A percentile compares a stretch with the other conserved stretches of the same genome.
Evolutionary conservation across 2,797 vertebrate genomes (phyloP).

Genomic region (Alosa sapidissima): DNA sequence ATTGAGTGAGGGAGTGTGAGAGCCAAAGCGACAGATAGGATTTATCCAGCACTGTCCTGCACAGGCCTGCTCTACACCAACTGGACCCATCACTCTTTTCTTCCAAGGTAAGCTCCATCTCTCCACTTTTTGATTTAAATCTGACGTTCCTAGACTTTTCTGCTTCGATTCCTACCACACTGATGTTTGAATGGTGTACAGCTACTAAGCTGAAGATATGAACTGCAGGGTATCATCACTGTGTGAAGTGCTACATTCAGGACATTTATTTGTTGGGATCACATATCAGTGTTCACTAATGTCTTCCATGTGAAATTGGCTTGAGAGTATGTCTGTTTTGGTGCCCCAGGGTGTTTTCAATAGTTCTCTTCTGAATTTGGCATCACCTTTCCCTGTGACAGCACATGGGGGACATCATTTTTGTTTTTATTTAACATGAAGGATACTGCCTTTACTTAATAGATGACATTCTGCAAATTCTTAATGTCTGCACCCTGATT

Average conservation of each 20-base stretch:
- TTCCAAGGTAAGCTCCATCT: not conserved
- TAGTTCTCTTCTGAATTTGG: not conserved
- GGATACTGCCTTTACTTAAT: not conserved
- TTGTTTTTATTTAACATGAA: not conserved
- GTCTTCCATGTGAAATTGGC: not conserved
- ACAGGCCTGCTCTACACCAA: not conserved
- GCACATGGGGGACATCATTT: not conserved
- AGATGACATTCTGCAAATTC: too few relatives aligned
- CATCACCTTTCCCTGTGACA: not conserved
- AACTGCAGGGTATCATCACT: not conserved
- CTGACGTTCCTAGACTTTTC: not conserved
- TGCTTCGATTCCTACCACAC: not conserved
- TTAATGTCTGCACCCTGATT: not conserved
- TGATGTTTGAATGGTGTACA: conserved; percentile 23
- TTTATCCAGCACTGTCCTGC: not conserved
- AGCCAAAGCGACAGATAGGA: not conserved
- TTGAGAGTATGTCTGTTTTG: not conserved
- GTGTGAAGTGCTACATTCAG: not conserved
- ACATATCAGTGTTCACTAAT: not conserved
- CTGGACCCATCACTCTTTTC: not conserved
- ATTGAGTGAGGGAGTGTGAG: not conserved
- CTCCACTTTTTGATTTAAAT: not conserved
- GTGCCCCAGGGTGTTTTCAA: not conserved
- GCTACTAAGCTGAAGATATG: not conserved
- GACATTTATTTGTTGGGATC: not conserved